These are phyloP conservation scores for Caenorhabditis brenneri DNA, from an alignment of 1,140 invertebrate species.

Conservation along the genomic window DNA sequence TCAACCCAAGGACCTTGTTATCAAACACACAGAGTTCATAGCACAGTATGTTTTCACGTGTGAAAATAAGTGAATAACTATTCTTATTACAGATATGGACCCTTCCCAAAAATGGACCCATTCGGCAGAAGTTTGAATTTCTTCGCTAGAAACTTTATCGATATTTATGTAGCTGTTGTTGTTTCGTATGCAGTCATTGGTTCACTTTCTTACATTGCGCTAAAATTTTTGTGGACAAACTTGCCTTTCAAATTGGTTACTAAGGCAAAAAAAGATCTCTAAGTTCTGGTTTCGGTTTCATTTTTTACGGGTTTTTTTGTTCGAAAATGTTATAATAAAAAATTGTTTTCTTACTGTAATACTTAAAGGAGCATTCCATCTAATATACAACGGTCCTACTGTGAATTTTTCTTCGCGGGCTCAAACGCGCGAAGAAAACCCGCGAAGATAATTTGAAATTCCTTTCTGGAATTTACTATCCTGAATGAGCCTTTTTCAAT, in stretches of 20 bases:
- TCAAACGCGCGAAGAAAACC: too few species aligned
- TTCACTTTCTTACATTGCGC: neutral
- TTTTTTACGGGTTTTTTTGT: neutral
- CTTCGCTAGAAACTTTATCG: constrained; percentile 3
- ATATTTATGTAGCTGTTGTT: neutral
- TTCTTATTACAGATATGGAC: neutral
- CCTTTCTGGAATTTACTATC: too few species aligned
- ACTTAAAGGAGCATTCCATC: too few species aligned
- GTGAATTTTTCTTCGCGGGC: too few species aligned
- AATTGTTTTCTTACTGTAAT: too few species aligned
- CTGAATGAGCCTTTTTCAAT: too few species aligned
- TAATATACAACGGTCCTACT: too few species aligned
- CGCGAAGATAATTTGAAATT: too few species aligned
- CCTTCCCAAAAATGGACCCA: constrained; percentile 17
- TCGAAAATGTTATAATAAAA: too few species aligned
- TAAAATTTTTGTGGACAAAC: neutral
- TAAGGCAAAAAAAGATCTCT: neutral
- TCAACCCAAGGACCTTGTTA: constrained; percentile 22
- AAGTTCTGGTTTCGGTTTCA: neutral
- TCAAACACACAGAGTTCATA: constrained; percentile 35
- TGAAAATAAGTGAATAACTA: neutral
- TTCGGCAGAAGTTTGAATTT: neutral
- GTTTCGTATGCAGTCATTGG: neutral
- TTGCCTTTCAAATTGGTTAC: neutral
- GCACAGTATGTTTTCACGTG: neutral